Evolutionary conservation across 2,888 invertebrate species (phyloP), one percentile per base, ranked within the genome.

Genomic region (Eledona agricola): DNA sequence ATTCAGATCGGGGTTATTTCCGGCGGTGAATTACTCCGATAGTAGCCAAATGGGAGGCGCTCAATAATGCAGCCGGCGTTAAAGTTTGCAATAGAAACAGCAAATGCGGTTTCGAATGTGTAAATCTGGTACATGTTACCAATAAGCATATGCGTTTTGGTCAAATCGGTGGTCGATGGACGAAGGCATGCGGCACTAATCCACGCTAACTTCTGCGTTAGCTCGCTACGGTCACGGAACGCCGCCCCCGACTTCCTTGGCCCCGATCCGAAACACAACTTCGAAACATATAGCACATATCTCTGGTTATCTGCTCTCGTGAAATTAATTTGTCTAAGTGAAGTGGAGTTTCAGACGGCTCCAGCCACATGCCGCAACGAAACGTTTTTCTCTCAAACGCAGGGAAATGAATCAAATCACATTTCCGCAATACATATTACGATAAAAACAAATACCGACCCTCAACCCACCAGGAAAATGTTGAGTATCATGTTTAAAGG

Each of bases 281-380:
- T 51, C 42, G n/a, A n/a, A n/a, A n/a, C n/a, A 45, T 28, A 34
- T 22, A 10, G 50, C 37, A 51, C 51, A 55, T 45, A 46, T 51
- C 40, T 26, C 28, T 29, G 20, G 28, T 55, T 51, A 55, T 53
- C 53, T 32, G 13, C 25, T 17, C 31, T 15, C 26, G 17, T 53
- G 42, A 35, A 49, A 53, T 53, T 53, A 53, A 53, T 53, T 53
- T 53, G 34, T 47, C 49, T 53, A 53, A 53, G 53, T 53, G 40
- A 42, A 42, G 22, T 12, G 17, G 38, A 52, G 46, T 52, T 52
- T 52, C 40, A 37, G 40, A 17, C 29, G 28, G 20, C 38, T 20
- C 38, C 29, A n/a, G n/a, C n/a, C n/a, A n/a, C n/a, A n/a, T n/a
- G n/a, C n/a, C n/a, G n/a, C n/a, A n/a, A n/a, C n/a, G n/a, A n/a